These are phyloP conservation scores for Xestia rhomboidea DNA, from an alignment of 2,888 invertebrate species.

Conservation along the genomic window DNA sequence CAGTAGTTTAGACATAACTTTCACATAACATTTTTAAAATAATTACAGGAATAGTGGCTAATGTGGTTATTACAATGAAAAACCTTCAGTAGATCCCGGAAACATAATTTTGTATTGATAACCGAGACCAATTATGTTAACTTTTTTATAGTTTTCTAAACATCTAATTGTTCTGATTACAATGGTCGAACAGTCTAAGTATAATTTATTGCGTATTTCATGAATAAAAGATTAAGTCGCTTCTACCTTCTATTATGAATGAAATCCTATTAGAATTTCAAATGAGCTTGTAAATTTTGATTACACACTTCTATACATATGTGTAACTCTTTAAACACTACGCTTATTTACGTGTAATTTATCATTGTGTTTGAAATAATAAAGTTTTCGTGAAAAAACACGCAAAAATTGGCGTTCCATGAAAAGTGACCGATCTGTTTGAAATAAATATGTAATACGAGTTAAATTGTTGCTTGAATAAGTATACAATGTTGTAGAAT, in stretches of 20 bases:
- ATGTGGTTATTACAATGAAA: not conserved
- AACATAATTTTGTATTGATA: not conserved
- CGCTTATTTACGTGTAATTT: conserved; percentile 16
- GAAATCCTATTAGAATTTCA: conserved; percentile 56
- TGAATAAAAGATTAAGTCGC: conserved; percentile 44
- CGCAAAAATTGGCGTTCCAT: not conserved
- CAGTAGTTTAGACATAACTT: not conserved
- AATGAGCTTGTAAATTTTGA: conserved; percentile 48
- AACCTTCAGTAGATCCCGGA: not conserved
- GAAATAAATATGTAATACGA: not conserved
- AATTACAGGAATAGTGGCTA: not conserved
- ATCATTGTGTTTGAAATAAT: not conserved
- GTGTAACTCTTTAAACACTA: not conserved
- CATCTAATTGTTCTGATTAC: not conserved
- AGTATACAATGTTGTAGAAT: not conserved
- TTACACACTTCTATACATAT: conserved; percentile 1
- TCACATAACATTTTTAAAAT: not conserved
- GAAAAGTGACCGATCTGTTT: not conserved
- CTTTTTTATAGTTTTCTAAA: not conserved
- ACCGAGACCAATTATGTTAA: not conserved
- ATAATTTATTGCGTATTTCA: conserved; percentile 16
- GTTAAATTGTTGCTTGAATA: not conserved
- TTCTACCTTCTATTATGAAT: conserved; percentile 21
- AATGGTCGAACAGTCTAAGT: not conserved
- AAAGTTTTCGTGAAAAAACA: not conserved